Base-by-base conservation (phyloP, 2,113 vertebrate genomes). In the Menidia beryllina region DNA sequence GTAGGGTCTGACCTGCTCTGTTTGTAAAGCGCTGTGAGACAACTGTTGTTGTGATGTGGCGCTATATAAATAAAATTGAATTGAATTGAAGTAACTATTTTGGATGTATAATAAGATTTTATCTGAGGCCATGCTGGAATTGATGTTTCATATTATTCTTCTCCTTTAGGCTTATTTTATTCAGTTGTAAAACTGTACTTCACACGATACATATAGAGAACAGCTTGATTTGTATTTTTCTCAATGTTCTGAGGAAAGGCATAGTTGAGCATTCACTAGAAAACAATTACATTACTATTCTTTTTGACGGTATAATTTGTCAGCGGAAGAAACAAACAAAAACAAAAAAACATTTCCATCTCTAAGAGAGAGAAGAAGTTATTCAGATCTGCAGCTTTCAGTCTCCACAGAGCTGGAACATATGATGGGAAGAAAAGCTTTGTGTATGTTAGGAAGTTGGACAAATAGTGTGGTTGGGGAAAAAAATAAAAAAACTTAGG, bases 81-180 rank as follows among this genome's bases (percentile, higher is more conserved):
- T n/a, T n/a, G n/a, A n/a, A n/a, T n/a, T n/a, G 45, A 70, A 15
- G 24, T 43, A 74, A 77, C 54, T 76, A 23, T 79, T 77, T 63
- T 69, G 23, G 5, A 53, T 69, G 21, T 73, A 69, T 67, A 79
- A 50, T 53, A 66, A 75, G 71, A 72, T 57, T 61, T 52, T 21
- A 56, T 72, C 39, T 66, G 25, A 54, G 47, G 69, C 13, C 39
- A 74, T 27, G 34, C 26, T 73, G 41, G 69, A 68, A 76, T 67
- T 43, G 60, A 69, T 76, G 72, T 62, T 77, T 75, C 48, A 67
- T 68, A 39, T 64, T 57, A 48, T 12, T 58, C 56, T 74, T 5
- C 20, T 77, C 66, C 21, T 65, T 64, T 47, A 57, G 57, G 38
- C 53, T 62, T 3, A 15, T 39, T 51, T 64, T 67, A 34, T 59